phyloP scores from a whole-genome alignment of 2,113 vertebrate species.

The Protobothrops mucrosquamatus region DNA sequence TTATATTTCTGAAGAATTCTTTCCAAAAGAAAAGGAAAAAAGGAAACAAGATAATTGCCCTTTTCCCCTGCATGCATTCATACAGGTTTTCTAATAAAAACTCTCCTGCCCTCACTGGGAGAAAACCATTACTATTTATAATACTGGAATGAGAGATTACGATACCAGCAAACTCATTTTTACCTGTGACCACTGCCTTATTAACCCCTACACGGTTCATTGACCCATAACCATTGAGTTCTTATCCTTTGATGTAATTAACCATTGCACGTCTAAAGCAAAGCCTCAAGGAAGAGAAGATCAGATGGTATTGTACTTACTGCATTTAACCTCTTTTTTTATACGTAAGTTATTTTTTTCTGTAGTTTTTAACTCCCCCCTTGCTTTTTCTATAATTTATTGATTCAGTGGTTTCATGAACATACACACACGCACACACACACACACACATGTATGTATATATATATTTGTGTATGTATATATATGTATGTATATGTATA shows the following conservation, averaged over 20 bases:
- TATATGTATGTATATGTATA: no score
- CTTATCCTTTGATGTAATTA: slow-evolving; percentile 15
- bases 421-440: not conserved
- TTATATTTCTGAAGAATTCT: not conserved
- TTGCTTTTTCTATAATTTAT: not conserved
- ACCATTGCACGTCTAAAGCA: slow-evolving; percentile 20
- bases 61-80: not conserved
- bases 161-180: slow-evolving; percentile 26
- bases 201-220: slow-evolving; percentile 13
- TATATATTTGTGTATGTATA: no score
- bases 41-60: not conserved
- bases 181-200: slow-evolving; percentile 22
- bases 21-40: not conserved
- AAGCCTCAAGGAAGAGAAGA: not conserved
- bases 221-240: slow-evolving; percentile 17
- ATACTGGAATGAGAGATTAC: slow-evolving; percentile 27
- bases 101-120: slow-evolving; percentile 5
- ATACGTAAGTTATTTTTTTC: not conserved
- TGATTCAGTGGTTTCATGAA: not conserved
- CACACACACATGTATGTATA: no score
- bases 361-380: not conserved
- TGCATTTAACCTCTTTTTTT: not conserved
- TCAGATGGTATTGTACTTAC: not conserved
- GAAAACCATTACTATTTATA: slow-evolving; percentile 25
- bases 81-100: not conserved